Conservation (phyloP, 2,888 invertebrate genomes). For the Trachelus iudaicus region DNA sequence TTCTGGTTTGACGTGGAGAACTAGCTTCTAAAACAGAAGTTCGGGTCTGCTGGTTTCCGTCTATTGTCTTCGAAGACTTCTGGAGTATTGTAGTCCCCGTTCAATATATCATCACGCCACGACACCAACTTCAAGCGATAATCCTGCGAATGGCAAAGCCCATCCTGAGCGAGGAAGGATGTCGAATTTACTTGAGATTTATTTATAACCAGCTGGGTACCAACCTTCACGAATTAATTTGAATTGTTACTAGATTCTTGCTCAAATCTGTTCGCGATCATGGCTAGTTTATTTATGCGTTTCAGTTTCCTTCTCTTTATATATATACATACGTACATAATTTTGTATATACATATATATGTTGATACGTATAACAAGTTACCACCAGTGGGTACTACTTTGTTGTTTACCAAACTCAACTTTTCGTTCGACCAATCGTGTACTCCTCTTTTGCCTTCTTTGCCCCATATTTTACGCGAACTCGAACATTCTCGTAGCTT, state of each 20-base stretch:
- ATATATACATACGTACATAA: not conserved
- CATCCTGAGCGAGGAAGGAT: not conserved
- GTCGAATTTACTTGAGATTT: not conserved
- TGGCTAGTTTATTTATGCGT: not conserved
- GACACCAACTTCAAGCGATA: slow-evolving; percentile 52
- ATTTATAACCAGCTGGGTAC: not conserved
- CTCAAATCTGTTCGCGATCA: not conserved
- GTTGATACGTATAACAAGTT: not conserved
- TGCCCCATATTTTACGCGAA: not conserved
- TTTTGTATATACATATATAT: not conserved
- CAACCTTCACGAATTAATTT: not conserved
- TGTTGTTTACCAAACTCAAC: slow-evolving; percentile 58
- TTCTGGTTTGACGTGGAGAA: slow-evolving; percentile 11
- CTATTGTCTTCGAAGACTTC: slow-evolving; percentile 40
- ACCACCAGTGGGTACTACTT: slow-evolving; percentile 16
- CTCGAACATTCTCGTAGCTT: not conserved
- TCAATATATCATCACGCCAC: slow-evolving; percentile 49
- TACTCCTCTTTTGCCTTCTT: not conserved
- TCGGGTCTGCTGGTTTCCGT: slow-evolving; percentile 34
- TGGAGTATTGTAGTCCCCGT: slow-evolving; percentile 47
- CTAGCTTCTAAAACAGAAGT: slow-evolving; percentile 40
- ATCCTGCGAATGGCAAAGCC: slow-evolving; percentile 39
- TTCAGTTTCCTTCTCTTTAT: not conserved
- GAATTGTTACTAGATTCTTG: not conserved
- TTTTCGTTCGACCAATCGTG: slow-evolving; percentile 53